These are phyloP conservation scores for Lepus townsendii DNA, from an alignment of 2,797 vertebrate genomes.

Conservation along the genomic window DNA sequence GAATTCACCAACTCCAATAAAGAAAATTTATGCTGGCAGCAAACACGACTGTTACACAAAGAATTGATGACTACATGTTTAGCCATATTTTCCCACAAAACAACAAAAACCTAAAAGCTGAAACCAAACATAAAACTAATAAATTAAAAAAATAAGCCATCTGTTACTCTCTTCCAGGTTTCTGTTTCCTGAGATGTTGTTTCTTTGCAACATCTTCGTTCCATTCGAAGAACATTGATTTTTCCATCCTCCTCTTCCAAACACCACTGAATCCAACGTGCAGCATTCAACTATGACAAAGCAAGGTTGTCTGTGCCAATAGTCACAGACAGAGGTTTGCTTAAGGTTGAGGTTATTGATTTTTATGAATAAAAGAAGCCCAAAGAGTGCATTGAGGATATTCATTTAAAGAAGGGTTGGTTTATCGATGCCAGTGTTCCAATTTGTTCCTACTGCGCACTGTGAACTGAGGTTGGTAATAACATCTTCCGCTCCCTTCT, in stretches of 20 bases:
- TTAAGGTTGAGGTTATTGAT: not conserved
- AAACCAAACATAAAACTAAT: not conserved
- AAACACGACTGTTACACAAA: not conserved
- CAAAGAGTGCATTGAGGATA: conserved; percentile 7
- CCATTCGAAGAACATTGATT: conserved; percentile 8
- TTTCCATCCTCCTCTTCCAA: not conserved
- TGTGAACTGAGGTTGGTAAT: conserved; percentile 30
- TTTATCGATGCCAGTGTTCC: conserved; percentile 58
- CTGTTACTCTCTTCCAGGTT: not conserved
- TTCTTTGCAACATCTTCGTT: conserved; percentile 2
- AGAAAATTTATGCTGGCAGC: not conserved
- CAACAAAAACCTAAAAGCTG: not conserved
- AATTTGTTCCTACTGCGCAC: conserved; percentile 45
- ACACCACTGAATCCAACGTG: not conserved
- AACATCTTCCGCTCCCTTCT: conserved; percentile 29
- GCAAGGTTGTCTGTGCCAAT: not conserved
- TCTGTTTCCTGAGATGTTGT: not conserved
- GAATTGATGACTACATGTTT: not conserved
- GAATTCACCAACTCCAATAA: not conserved
- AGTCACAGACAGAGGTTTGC: not conserved
- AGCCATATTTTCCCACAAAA: too few relatives aligned
- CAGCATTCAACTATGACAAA: not conserved
- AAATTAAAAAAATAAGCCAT: not conserved
- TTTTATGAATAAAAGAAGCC: conserved; percentile 57
- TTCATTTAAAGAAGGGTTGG: conserved; percentile 50